Percentiles rank a stretch among this genome's conserved stretches.
Conservation (phyloP, 2,797 vertebrate species). For the Macroramphosus scolopax region DNA sequence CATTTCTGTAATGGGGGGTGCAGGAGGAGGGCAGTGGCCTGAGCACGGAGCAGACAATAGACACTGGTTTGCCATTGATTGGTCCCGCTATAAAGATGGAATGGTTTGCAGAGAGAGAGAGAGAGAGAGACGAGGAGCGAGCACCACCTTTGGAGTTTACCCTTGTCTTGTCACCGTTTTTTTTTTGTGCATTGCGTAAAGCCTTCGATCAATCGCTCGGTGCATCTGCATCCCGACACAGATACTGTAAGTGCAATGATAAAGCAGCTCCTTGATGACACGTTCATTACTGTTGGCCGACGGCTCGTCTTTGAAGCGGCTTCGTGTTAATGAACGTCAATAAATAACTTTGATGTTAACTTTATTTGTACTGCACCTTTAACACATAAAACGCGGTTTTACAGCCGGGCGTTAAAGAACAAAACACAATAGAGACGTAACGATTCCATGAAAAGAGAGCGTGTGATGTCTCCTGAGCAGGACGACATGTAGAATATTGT, state of each 20-base stretch:
- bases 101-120: conserved; percentile 54
- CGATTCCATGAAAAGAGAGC: no score
- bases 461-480: no score
- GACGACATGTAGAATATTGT: no score
- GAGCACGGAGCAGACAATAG: conserved; percentile 74
- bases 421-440: no score
- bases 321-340: conserved; percentile 49
- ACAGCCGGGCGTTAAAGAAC: no score
- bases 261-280: conserved; percentile 46
- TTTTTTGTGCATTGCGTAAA: conserved; percentile 37
- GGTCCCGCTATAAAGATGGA: conserved; percentile 75
- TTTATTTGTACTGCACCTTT: no score
- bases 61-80: conserved; percentile 79
- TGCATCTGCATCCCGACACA: conserved; percentile 50
- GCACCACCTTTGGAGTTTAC: conserved; percentile 46
- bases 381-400: no score
- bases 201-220: conserved; percentile 40
- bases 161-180: conserved; percentile 56
- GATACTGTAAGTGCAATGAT: conserved; percentile 50
- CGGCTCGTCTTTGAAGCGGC: conserved; percentile 41
- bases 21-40: conserved; percentile 60
- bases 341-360: conserved; percentile 45
- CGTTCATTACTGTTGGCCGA: conserved; percentile 26
- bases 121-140: conserved; percentile 20
- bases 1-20: conserved; percentile 77